These are phyloP conservation scores for Cirrhinus mrigala DNA, from an alignment of 2,797 vertebrate species.

Conservation along the genomic window DNA sequence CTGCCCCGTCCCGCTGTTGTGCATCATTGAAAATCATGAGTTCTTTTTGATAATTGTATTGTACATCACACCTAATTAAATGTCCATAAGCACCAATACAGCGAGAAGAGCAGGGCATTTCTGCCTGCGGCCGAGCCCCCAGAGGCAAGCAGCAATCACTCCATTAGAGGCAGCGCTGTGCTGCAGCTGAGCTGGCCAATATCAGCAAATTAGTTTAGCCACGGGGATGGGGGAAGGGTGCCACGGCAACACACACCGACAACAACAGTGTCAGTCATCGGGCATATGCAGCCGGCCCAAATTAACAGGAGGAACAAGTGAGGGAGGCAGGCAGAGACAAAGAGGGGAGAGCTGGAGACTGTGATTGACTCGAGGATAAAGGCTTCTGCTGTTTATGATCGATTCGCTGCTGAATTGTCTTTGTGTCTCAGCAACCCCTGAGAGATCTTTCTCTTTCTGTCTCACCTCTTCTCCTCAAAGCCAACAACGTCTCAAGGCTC, in stretches of 20 bases:
- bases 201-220: constrained; percentile 82
- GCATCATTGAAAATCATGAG: constrained; percentile 64
- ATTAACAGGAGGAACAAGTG: constrained; percentile 53
- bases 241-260: constrained; percentile 76
- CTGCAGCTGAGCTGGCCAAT: constrained; percentile 81
- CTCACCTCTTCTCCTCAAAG: constrained; percentile 27
- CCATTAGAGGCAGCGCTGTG: constrained; percentile 75
- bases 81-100: constrained; percentile 75
- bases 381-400: constrained; percentile 67
- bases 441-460: constrained; percentile 46
- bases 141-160: constrained; percentile 80
- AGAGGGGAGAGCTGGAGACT: constrained; percentile 45
- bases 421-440: constrained; percentile 49
- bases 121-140: constrained; percentile 55
- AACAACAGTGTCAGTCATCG: constrained; percentile 66
- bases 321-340: constrained; percentile 66
- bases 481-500: constrained; percentile 47
- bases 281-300: constrained; percentile 54
- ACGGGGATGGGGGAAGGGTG: constrained; percentile 67
- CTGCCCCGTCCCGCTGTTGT: constrained; percentile 38
- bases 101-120: constrained; percentile 59
- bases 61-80: constrained; percentile 82
- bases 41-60: constrained; percentile 77
- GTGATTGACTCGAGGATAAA: constrained; percentile 66
- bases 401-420: constrained; percentile 62